Conservation (phyloP, 2,888 invertebrate species). For the Agriotes lineatus region DNA sequence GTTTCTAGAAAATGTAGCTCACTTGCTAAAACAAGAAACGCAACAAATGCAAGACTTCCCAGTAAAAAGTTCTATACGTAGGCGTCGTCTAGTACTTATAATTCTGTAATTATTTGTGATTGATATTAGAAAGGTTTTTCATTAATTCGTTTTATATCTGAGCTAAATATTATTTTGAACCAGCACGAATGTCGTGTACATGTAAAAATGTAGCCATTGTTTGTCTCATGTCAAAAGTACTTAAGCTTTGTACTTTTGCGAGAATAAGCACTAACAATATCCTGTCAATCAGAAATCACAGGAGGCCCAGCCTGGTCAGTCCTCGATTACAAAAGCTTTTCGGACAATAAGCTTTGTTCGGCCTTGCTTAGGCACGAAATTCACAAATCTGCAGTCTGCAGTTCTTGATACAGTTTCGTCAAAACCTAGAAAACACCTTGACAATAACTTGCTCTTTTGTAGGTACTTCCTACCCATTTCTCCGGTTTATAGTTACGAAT, state of each 20-base stretch:
- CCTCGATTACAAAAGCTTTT: conserved; percentile 36
- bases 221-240: conserved; percentile 48
- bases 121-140: too few relatives aligned
- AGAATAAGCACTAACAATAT: conserved; percentile 48
- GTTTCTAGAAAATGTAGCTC: too few relatives aligned
- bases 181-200: conserved; percentile 32
- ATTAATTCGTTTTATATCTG: too few relatives aligned
- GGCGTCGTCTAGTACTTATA: too few relatives aligned
- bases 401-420: conserved; percentile 17
- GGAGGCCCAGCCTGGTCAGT: conserved; percentile 41
- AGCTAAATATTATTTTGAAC: too few relatives aligned
- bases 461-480: neutral
- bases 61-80: too few relatives aligned
- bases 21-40: too few relatives aligned
- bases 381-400: conserved; percentile 36
- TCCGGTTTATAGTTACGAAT: too few relatives aligned
- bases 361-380: conserved; percentile 21
- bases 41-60: too few relatives aligned
- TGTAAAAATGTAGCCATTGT: conserved; percentile 41
- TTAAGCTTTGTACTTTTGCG: conserved; percentile 47
- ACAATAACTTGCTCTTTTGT: conserved; percentile 6
- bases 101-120: too few relatives aligned
- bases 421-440: neutral
- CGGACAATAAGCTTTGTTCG: conserved; percentile 41
- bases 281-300: conserved; percentile 48